Conservation (phyloP, 2,888 invertebrate species). For the Apamea monoglypha region DNA sequence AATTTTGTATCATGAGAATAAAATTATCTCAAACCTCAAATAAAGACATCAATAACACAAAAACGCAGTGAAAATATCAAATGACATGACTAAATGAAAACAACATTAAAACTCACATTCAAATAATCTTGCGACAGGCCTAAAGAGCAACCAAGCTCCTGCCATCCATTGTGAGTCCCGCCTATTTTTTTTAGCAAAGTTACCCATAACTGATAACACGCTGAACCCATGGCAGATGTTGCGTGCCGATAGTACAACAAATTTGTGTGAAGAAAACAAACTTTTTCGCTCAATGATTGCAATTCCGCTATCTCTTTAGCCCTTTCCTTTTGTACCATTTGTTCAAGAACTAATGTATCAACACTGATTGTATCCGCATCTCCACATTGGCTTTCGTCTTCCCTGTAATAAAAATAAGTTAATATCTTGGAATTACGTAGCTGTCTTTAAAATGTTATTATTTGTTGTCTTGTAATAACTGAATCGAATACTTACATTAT, state of each 20-base stretch:
- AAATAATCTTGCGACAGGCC: slow-evolving; percentile 83
- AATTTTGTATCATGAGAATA: no score
- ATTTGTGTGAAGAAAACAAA: slow-evolving; percentile 82
- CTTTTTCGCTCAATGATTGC: slow-evolving; percentile 82
- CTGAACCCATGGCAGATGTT: slow-evolving; percentile 80
- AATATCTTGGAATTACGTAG: slow-evolving; percentile 18
- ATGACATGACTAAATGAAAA: slow-evolving; percentile 7
- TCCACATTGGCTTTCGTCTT: slow-evolving; percentile 74
- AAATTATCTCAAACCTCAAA: no score
- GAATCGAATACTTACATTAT: slow-evolving; percentile 45
- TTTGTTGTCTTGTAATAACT: slow-evolving; percentile 8
- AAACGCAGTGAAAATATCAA: slow-evolving; percentile 15
- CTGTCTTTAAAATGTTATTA: background rate
- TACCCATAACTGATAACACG: slow-evolving; percentile 85
- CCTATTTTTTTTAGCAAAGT: slow-evolving; percentile 83
- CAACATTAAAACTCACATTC: slow-evolving; percentile 78
- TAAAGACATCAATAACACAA: background rate
- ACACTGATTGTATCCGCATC: slow-evolving; percentile 83
- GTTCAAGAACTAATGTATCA: slow-evolving; percentile 83
- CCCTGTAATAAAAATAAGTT: slow-evolving; percentile 76
- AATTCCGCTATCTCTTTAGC: slow-evolving; percentile 80
- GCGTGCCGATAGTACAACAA: slow-evolving; percentile 84
- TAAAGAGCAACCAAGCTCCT: slow-evolving; percentile 81
- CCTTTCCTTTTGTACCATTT: slow-evolving; percentile 80
- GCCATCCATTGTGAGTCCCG: slow-evolving; percentile 84